Conservation (phyloP, 2,113 vertebrate genomes). For the Dascyllus trimaculatus region DNA sequence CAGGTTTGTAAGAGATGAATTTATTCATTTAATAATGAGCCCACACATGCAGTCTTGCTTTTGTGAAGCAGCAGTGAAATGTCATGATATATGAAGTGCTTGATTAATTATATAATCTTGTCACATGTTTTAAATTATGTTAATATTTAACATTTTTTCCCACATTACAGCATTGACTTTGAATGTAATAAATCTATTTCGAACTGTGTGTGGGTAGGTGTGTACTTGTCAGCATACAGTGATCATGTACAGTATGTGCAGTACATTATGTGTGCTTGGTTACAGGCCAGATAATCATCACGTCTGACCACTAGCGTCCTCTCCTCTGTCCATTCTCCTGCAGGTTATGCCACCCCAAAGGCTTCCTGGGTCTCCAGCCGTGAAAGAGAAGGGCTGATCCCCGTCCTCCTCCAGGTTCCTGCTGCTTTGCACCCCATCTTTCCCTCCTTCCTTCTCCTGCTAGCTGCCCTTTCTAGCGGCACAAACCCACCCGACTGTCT, state of each 20-base stretch:
- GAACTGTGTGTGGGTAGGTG: background rate
- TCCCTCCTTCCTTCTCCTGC: constrained; percentile 5
- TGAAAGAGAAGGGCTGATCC: constrained; percentile 95
- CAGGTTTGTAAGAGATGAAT: too few relatives aligned
- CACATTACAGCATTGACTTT: background rate
- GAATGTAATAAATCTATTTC: background rate
- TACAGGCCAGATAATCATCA: background rate
- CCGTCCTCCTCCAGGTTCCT: constrained; percentile 57
- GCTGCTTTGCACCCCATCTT: constrained; percentile 32
- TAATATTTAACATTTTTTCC: background rate
- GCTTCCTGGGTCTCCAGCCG: constrained; percentile 88
- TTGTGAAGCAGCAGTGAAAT: too few relatives aligned
- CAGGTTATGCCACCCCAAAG: constrained; percentile 93
- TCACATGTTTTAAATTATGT: too few relatives aligned
- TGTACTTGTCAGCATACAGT: background rate
- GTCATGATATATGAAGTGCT: too few relatives aligned
- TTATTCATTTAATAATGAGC: too few relatives aligned
- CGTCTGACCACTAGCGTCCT: background rate
- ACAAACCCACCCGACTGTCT: constrained; percentile 10
- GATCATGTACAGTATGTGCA: background rate
- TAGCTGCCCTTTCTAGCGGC: constrained; percentile 7
- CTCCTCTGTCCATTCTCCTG: constrained; percentile 49
- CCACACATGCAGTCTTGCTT: too few relatives aligned
- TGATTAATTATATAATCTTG: background rate
- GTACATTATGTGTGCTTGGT: background rate